A percentile compares a stretch with the other conserved stretches of the same genome.
Evolutionary conservation across 2,113 vertebrate genomes (phyloP).

Genomic region (human): GRCh38 chr5:128595501-128596000

Average conservation of each 20-base stretch:
- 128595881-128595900: not conserved
- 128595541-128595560: slow-evolving; percentile 41
- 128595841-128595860: slow-evolving; percentile 3
- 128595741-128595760: slow-evolving; percentile 59
- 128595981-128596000: not conserved
- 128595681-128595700: slow-evolving; percentile 71
- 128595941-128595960: not conserved
- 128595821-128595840: slow-evolving; percentile 38
- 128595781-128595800: slow-evolving; percentile 52
- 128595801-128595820: slow-evolving; percentile 46
- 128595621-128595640: slow-evolving; percentile 57
- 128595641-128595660: slow-evolving; percentile 60
- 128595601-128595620: slow-evolving; percentile 47
- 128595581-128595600: slow-evolving; percentile 53
- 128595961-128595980: not conserved
- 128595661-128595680: slow-evolving; percentile 61
- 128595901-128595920: slow-evolving; percentile 16
- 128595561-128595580: slow-evolving; percentile 63
- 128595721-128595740: slow-evolving; percentile 65
- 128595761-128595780: slow-evolving; percentile 39
- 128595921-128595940: not conserved
- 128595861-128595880: not conserved
- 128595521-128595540: not conserved
- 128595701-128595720: slow-evolving; percentile 65
- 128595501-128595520: not conserved